Conservation (phyloP, 92 coral and sea anemone species). For the Palythoa caribaeorum region DNA sequence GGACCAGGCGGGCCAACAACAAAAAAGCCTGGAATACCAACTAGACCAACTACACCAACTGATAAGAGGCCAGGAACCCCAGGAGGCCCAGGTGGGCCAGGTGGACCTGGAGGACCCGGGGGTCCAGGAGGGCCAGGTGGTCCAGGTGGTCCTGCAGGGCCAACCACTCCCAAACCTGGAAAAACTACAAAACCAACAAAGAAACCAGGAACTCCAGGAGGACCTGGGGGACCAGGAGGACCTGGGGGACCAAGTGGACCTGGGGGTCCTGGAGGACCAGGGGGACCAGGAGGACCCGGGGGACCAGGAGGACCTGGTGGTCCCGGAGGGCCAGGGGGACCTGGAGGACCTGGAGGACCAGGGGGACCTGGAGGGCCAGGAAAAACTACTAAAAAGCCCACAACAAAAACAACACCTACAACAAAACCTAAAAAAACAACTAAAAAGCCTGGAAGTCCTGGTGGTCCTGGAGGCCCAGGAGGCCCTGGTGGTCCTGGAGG, state of each 20-base stretch:
- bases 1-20: conserved; percentile 73
- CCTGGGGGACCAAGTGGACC: conserved; percentile 88
- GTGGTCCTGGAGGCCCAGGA: conserved; percentile 90
- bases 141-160: conserved; percentile 79
- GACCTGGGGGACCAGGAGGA: conserved; percentile 81
- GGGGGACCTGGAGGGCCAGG: conserved; percentile 89
- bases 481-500: conserved; percentile 90
- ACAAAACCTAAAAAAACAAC: conserved; percentile 73
- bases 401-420: conserved; percentile 74
- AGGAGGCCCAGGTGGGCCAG: conserved; percentile 60
- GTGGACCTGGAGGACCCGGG: conserved; percentile 63
- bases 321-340: conserved; percentile 79
- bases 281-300: conserved; percentile 87
- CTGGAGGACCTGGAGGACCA: conserved; percentile 80
- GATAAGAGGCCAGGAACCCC: conserved; percentile 51
- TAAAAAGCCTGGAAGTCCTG: conserved; percentile 78
- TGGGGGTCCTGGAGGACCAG: conserved; percentile 81
- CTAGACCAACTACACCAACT: conserved; percentile 50
- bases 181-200: conserved; percentile 69
- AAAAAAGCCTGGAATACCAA: conserved; percentile 55
- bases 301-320: conserved; percentile 87
- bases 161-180: conserved; percentile 59
- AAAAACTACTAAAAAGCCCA: conserved; percentile 34
- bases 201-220: conserved; percentile 69
- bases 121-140: conserved; percentile 82